Evolutionary conservation across 2,113 vertebrate species (phyloP).

Genomic region (Elgaria multicarinata): DNA sequence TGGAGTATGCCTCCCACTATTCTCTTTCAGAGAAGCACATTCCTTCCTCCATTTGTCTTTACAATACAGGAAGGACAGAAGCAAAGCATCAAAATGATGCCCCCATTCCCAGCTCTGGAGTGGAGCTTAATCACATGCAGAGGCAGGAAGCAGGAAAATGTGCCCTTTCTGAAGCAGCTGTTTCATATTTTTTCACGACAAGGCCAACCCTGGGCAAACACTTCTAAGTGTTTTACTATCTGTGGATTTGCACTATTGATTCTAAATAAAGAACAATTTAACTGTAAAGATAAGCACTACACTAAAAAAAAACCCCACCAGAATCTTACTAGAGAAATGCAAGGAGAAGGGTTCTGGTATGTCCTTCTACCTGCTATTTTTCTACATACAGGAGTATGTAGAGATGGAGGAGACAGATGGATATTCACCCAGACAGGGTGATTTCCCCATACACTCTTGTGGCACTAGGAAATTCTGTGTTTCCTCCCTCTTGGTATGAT

Average conservation of each 20-base stretch:
- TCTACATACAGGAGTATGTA: background rate
- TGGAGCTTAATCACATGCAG: background rate
- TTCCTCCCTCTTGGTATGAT: background rate
- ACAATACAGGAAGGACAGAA: background rate
- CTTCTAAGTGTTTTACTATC: background rate
- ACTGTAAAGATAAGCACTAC: no score
- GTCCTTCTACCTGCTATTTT: background rate
- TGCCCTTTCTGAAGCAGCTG: background rate
- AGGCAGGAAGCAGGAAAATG: background rate
- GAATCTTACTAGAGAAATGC: background rate
- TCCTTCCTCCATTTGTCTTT: background rate
- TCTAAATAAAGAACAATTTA: background rate
- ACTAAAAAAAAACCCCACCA: background rate
- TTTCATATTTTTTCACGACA: background rate
- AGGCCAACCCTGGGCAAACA: background rate
- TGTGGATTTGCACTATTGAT: background rate
- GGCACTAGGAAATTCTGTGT: background rate
- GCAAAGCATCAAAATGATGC: background rate
- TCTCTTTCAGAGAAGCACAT: background rate
- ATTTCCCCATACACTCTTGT: background rate
- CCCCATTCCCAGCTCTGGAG: background rate
- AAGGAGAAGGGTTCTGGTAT: background rate
- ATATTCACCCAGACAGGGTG: background rate
- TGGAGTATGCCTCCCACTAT: background rate
- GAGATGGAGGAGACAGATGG: background rate